Base-by-base conservation (phyloP, 2,888 invertebrate genomes). In the Mystacides longicornis region DNA sequence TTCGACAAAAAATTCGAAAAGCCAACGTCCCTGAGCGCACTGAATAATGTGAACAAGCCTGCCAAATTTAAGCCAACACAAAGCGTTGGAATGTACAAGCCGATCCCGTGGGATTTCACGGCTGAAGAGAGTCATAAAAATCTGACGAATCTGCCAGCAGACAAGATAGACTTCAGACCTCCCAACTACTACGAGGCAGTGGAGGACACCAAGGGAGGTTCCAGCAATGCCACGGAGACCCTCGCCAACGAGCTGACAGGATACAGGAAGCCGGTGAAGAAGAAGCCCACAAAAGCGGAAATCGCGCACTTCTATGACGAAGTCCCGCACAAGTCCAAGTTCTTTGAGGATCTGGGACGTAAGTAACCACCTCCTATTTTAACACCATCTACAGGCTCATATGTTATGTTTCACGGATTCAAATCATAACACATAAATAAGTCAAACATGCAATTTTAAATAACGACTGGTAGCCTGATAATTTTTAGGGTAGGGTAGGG, bases 261-360 rank as follows among this genome's bases (percentile, higher is more conserved):
- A 19, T 21, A 42, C 21, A 27, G 50, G 20, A 46, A 50, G 9
- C 42, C 33, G 16, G 9, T 23, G 16, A 22, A 42, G 23, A 47
- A 42, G 14, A 60, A 58, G 50, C 56, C 57, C 1, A 45, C 21
- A 18, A 56, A 49, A 27, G 59, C 59, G 23, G 61, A 59, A 16
- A 55, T 61, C 2, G 57, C 53, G 22, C 61, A 61, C n/a, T 61
- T 61, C 48, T 61, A 61, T 50, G 61, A 61, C 23, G 55, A 57
- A 23, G 61, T 61, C 22, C 59, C 61, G 4, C 67, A 68, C 23
- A 75, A 72, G 57, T 71, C 80, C n/a, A 82, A 82, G 67, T 86
- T 86, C 65, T 84, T 86, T 63, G 85, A 86, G 65, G 86, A 86
- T 64, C 67, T 86, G 56, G 85, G 82, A 65, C 68, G 86, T 86